Conservation (phyloP, 2,797 vertebrate genomes). For the Champsocephalus esox region DNA sequence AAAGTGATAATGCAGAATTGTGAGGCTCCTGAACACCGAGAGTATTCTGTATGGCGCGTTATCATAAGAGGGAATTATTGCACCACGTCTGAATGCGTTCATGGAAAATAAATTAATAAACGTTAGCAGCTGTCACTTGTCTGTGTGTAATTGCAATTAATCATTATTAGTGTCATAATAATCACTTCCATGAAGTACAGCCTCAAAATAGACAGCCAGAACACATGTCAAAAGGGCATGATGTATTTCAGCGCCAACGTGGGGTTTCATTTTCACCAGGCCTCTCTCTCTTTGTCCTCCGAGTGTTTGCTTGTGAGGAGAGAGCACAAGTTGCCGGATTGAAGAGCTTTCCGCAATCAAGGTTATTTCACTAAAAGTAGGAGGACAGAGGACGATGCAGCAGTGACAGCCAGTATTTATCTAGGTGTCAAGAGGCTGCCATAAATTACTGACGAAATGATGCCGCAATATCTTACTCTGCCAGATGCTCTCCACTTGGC, state of each 20-base stretch:
- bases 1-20: slow-evolving; percentile 55
- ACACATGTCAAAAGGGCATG: slow-evolving; percentile 24
- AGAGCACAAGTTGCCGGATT: slow-evolving; percentile 45
- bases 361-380: slow-evolving; percentile 82
- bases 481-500: slow-evolving; percentile 81
- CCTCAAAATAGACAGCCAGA: slow-evolving; percentile 28
- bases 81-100: slow-evolving; percentile 39
- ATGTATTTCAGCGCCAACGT: slow-evolving; percentile 45
- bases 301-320: slow-evolving; percentile 47
- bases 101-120: slow-evolving; percentile 48
- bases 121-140: slow-evolving; percentile 25
- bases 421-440: slow-evolving; percentile 75
- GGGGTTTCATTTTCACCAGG: slow-evolving; percentile 46
- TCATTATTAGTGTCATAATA: slow-evolving; percentile 50
- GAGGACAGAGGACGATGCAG: slow-evolving; percentile 71
- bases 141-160: slow-evolving; percentile 37
- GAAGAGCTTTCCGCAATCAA: slow-evolving; percentile 74
- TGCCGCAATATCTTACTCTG: slow-evolving; percentile 83
- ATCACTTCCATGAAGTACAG: slow-evolving; percentile 15
- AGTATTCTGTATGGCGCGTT: slow-evolving; percentile 55
- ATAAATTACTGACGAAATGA: slow-evolving; percentile 84
- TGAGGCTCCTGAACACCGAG: slow-evolving; percentile 45
- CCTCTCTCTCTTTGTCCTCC: slow-evolving; percentile 61
- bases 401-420: slow-evolving; percentile 83
- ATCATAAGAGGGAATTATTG: slow-evolving; percentile 54